Base-by-base conservation (phyloP, 2,888 invertebrate species). In the Tenthredo distinguenda region DNA sequence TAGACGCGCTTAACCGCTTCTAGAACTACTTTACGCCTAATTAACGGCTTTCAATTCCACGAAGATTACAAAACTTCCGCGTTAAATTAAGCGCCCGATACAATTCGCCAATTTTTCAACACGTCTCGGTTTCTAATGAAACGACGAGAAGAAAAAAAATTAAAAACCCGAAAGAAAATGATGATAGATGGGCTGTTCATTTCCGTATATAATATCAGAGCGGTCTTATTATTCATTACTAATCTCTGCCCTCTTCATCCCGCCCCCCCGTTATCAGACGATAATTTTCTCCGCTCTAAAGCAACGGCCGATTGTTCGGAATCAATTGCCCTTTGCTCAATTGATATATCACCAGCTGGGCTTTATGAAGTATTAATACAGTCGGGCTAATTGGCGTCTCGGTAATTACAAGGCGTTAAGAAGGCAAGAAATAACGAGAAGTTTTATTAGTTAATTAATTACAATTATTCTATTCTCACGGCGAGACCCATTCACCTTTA, bases 1-100 rank as follows among this genome's bases (percentile, higher is more conserved):
- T 10, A 37, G 58, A 58, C 79, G 18, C 55, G 26, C 79, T 15
- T 15, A 26, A 21, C 15, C 55, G 37, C 12, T 79, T 31, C 55
- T 62, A 62, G 79, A 62, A 81, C 79, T 81, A 81, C 79, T 81
- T 81, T 62, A 2, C 26, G 79, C 21, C 21, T 81, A 81, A 81
- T 81, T 81, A 81, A 81, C 62, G 58, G 62, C 40, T 81, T 40
- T n/a, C 31, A 58, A 62, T 81, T 62, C 58, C 37, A 12, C 43
- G 9, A 26, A 58, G 62, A 81, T 62, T 77, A 21, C 2, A 62
- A 58, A 81, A 37, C 40, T 58, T 37, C 37, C 58, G 21, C 34
- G 12, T 58, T 58, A 37, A 81, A 55, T 79, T 58, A 37, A 79
- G 21, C 37, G 12, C 31, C 6, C 26, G 65, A 5, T 65, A 26